phyloP scores from a whole-genome alignment of 2,888 invertebrate genomes.

The Lycophotia porphyrea region DNA sequence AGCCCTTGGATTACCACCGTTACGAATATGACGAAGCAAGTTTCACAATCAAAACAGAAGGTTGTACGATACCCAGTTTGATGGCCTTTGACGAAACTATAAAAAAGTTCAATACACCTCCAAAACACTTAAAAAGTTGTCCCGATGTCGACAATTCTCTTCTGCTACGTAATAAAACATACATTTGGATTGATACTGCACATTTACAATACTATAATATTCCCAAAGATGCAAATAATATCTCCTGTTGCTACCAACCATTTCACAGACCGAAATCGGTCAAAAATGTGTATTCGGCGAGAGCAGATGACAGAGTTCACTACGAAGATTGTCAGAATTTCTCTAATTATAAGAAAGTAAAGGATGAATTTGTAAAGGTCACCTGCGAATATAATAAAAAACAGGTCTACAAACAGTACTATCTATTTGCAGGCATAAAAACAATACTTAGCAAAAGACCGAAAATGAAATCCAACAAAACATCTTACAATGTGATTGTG shows the following conservation, averaged over 20 bases:
- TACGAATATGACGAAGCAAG: conserved; percentile 71
- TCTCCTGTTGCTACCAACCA: conserved; percentile 91
- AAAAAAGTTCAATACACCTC: conserved; percentile 87
- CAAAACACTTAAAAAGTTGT: conserved; percentile 88
- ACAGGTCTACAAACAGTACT: conserved; percentile 92
- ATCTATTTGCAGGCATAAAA: conserved; percentile 91
- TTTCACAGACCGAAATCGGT: conserved; percentile 90
- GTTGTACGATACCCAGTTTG: conserved; percentile 92
- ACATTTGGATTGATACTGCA: conserved; percentile 89
- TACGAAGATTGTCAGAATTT: conserved; percentile 89
- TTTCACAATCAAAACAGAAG: conserved; percentile 91
- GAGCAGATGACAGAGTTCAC: conserved; percentile 86
- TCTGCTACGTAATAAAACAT: conserved; percentile 90
- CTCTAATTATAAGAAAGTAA: conserved; percentile 80
- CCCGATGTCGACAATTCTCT: conserved; percentile 87
- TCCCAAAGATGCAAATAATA: conserved; percentile 77
- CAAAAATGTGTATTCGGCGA: conserved; percentile 83
- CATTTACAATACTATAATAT: conserved; percentile 88
- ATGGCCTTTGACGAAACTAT: conserved; percentile 91
- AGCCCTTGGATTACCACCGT: conserved; percentile 67
- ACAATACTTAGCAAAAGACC: conserved; percentile 61
- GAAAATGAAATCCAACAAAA: conserved; percentile 65
- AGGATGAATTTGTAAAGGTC: conserved; percentile 93
- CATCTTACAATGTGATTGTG: conserved; percentile 92
- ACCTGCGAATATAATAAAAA: conserved; percentile 89